Percentiles rank a stretch among this genome's conserved stretches.
Conservation (phyloP, 2,888 invertebrate genomes). For the Loripinus fragilis region DNA sequence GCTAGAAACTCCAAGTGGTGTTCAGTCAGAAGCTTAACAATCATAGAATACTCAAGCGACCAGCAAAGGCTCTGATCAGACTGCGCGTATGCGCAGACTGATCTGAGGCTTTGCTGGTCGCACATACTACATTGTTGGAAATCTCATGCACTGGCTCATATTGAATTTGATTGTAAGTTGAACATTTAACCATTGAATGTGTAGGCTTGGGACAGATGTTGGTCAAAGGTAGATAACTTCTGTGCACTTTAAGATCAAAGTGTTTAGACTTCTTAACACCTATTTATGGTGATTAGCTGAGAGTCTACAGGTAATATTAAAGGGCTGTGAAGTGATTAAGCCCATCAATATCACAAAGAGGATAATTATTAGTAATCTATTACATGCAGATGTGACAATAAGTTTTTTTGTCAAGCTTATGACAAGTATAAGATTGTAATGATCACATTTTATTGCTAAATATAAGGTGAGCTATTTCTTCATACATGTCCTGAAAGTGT, state of each 20-base stretch:
- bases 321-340: constrained; percentile 14
- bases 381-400: background rate
- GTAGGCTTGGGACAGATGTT: constrained; percentile 8
- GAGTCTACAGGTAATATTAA: background rate
- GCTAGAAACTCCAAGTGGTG: too few species aligned
- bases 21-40: too few species aligned
- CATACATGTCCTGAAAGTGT: too few species aligned
- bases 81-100: too few species aligned
- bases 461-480: too few species aligned
- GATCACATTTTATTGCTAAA: background rate
- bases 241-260: constrained; percentile 9
- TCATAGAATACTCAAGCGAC: too few species aligned
- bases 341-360: background rate
- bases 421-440: constrained; percentile 2
- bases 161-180: too few species aligned
- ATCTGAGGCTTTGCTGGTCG: too few species aligned
- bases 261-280: background rate
- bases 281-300: background rate
- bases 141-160: too few species aligned
- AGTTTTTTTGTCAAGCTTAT: constrained; percentile 3
- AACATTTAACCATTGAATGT: too few species aligned
- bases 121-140: too few species aligned
- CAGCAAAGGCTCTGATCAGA: too few species aligned
- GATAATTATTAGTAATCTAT: background rate
- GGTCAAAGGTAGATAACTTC: constrained; percentile 4